phyloP scores from a whole-genome alignment of 2,888 invertebrate species.

The Caenorhabditis drosophilae region DNA sequence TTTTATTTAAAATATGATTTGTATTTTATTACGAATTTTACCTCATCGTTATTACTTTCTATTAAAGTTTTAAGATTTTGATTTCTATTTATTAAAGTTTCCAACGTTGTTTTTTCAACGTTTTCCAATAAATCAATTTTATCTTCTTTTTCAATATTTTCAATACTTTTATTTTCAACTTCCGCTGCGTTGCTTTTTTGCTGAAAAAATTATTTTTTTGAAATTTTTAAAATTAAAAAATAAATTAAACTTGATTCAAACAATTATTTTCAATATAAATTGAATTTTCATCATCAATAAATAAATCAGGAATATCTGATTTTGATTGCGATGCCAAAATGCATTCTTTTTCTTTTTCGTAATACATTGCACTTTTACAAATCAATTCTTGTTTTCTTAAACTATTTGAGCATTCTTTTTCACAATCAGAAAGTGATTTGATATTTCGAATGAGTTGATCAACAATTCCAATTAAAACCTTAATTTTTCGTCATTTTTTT shows the following conservation, averaged over 20 bases:
- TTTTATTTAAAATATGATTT: not conserved
- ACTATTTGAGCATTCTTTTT: constrained; percentile 42
- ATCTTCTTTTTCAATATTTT: constrained; percentile 14
- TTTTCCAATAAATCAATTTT: constrained; percentile 4
- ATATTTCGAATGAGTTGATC: constrained; percentile 56
- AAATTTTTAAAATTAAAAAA: not conserved
- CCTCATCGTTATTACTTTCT: not conserved
- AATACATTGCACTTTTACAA: constrained; percentile 59
- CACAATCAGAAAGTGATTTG: constrained; percentile 40
- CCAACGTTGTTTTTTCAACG: constrained; percentile 17
- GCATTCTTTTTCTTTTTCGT: constrained; percentile 59
- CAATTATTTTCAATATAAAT: constrained; percentile 55
- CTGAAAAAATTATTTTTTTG: not conserved
- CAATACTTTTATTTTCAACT: constrained; percentile 31
- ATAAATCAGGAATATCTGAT: constrained; percentile 51
- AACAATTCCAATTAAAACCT: constrained; percentile 56
- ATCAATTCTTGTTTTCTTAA: constrained; percentile 39
- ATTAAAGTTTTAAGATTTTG: not conserved
- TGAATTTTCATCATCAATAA: constrained; percentile 55
- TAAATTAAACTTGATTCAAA: constrained; percentile 8
- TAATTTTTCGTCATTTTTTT: too few species aligned
- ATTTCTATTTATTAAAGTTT: constrained; percentile 1
- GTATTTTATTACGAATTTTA: too few species aligned
- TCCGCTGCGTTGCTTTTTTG: constrained; percentile 29
- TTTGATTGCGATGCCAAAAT: constrained; percentile 56